phyloP scores from a whole-genome alignment of 1,140 invertebrate genomes.

The Drosophila lacteicornis region DNA sequence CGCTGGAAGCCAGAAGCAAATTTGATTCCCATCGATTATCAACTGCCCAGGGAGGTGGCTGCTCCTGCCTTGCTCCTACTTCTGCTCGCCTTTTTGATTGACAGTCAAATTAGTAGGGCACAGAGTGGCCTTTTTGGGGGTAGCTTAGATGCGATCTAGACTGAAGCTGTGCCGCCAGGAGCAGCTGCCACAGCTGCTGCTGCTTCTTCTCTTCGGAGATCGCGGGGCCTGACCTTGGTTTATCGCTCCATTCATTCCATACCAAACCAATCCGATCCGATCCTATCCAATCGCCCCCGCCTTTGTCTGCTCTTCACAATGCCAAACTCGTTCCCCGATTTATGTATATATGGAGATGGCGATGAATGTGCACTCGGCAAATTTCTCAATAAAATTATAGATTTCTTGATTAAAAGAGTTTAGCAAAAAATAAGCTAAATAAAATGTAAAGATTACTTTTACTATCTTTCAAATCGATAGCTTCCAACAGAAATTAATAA shows the following conservation, averaged over 20 bases:
- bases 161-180: neutral
- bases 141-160: conserved; percentile 33
- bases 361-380: neutral
- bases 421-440: too few species aligned
- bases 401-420: too few species aligned
- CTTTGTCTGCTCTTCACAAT: conserved; percentile 32
- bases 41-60: conserved; percentile 25
- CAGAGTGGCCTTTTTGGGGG: conserved; percentile 19
- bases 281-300: conserved; percentile 40
- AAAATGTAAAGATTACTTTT: too few species aligned
- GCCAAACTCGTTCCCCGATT: conserved; percentile 15
- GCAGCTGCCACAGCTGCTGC: conserved; percentile 18
- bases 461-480: too few species aligned
- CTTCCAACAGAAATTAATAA: too few species aligned
- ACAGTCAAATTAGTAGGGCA: conserved; percentile 77
- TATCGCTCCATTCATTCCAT: conserved; percentile 34
- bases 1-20: conserved; percentile 47
- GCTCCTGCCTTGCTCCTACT: neutral
- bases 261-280: neutral
- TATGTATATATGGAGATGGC: neutral
- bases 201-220: conserved; percentile 1
- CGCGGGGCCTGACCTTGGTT: conserved; percentile 46
- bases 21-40: conserved; percentile 84
- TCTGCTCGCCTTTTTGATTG: conserved; percentile 64
- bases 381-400: neutral